Conservation (phyloP, 2,797 vertebrate species). For the Toxotes lorentzi region DNA sequence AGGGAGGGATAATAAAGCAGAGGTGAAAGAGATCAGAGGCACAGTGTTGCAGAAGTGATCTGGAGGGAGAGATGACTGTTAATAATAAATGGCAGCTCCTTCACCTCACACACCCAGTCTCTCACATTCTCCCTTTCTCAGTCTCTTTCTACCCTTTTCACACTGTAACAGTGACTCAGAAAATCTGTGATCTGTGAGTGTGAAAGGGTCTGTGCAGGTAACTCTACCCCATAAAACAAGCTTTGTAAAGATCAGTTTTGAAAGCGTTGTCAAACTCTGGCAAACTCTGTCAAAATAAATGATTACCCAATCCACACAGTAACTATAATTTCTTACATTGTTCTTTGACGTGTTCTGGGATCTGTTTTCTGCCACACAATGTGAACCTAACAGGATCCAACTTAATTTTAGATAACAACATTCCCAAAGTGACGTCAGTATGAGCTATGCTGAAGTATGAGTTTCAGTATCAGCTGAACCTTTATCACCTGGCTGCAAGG, state of each 20-base stretch:
- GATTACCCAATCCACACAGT: not conserved
- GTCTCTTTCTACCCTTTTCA: constrained; percentile 32
- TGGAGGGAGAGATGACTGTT: constrained; percentile 11
- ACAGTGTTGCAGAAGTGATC: constrained; percentile 30
- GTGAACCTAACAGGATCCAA: not conserved
- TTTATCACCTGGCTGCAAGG: constrained; percentile 18
- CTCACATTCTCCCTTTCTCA: constrained; percentile 22
- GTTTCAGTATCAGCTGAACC: not conserved
- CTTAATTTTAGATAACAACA: constrained; percentile 16
- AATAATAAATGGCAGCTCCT: constrained; percentile 48
- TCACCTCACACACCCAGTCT: constrained; percentile 40
- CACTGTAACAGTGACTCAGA: constrained; percentile 9
- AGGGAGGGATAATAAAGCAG: constrained; percentile 18
- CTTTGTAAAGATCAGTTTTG: not conserved
- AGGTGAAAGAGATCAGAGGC: constrained; percentile 22
- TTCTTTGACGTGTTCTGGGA: not conserved
- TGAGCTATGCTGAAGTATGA: not conserved
- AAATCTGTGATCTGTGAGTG: constrained; percentile 35
- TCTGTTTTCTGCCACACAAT: not conserved
- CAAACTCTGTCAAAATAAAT: not conserved
- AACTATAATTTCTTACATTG: not conserved
- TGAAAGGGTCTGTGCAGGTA: constrained; percentile 10
- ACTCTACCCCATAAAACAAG: not conserved
- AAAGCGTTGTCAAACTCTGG: not conserved
- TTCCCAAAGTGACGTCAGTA: constrained; percentile 2